phyloP scores from a whole-genome alignment of 2,888 invertebrate genomes.

The Harpagoxenus sublaevis region DNA sequence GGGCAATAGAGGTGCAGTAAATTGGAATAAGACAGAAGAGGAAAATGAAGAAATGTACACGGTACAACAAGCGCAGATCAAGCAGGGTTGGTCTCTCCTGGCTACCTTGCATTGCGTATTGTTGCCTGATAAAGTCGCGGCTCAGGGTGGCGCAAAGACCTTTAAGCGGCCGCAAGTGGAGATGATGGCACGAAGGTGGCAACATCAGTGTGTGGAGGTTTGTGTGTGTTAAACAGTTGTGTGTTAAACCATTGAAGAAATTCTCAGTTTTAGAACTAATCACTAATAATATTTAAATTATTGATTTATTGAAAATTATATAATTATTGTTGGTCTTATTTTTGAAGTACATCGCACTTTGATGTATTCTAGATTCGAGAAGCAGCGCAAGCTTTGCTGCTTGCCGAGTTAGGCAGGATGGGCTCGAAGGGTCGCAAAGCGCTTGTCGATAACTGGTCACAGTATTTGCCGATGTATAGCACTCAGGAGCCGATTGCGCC shows the following conservation, averaged over 20 bases:
- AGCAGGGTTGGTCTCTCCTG: slow-evolving; percentile 98
- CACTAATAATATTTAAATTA: not conserved
- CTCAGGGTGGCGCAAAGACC: slow-evolving; percentile 90
- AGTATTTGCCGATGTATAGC: slow-evolving; percentile 96
- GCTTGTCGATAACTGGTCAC: slow-evolving; percentile 98
- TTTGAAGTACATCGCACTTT: not conserved
- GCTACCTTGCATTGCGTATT: slow-evolving; percentile 98
- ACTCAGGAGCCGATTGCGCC: slow-evolving; percentile 93
- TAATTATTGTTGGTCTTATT: not conserved
- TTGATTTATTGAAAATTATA: not conserved
- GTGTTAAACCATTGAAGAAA: not conserved
- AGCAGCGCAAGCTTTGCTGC: slow-evolving; percentile 97
- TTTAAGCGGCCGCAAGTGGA: slow-evolving; percentile 99
- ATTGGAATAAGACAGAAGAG: slow-evolving; percentile 92
- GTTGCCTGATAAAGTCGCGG: slow-evolving; percentile 96
- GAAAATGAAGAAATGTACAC: slow-evolving; percentile 94
- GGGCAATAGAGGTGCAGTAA: slow-evolving; percentile 89
- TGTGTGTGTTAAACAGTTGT: slow-evolving; percentile 48
- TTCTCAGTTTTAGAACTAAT: not conserved
- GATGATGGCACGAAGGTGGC: slow-evolving; percentile 99
- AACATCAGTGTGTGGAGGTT: slow-evolving; percentile 99
- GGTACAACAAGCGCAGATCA: slow-evolving; percentile 96
- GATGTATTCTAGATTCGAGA: slow-evolving; percentile 90
- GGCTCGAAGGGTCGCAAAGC: slow-evolving; percentile 96
- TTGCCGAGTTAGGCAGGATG: slow-evolving; percentile 96